A percentile compares a stretch with the other conserved stretches of the same genome.
Evolutionary conservation across 2,888 invertebrate genomes (phyloP).

Genomic region (Apotomis betuletana): DNA sequence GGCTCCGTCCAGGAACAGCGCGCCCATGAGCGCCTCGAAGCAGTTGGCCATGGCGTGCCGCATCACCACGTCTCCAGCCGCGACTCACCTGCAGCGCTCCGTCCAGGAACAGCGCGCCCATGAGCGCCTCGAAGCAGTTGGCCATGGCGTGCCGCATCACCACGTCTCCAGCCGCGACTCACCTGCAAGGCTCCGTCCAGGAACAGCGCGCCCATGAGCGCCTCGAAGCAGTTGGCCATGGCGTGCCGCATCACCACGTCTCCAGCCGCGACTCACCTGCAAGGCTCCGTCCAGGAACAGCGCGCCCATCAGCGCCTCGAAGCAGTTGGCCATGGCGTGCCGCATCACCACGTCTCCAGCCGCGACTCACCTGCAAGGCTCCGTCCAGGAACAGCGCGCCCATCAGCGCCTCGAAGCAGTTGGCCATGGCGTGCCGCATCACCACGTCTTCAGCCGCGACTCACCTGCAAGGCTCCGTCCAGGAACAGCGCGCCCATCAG

Average conservation of each 20-base stretch:
- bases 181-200: constrained; percentile 95
- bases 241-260: constrained; percentile 98
- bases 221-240: constrained; percentile 99
- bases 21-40: constrained; percentile 99
- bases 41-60: constrained; percentile 99
- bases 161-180: constrained; percentile 83
- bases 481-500: too few relatives aligned
- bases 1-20: constrained; percentile 96
- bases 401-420: too few relatives aligned
- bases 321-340: too few relatives aligned
- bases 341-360: too few relatives aligned
- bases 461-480: too few relatives aligned
- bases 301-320: too few relatives aligned
- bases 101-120: constrained; percentile 98
- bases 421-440: too few relatives aligned
- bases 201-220: constrained; percentile 98
- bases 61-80: constrained; percentile 89
- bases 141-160: constrained; percentile 99
- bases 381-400: too few relatives aligned
- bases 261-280: too few relatives aligned
- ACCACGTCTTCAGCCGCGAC: too few relatives aligned
- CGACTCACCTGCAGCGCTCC: constrained; percentile 89
- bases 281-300: too few relatives aligned
- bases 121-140: constrained; percentile 99
- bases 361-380: too few relatives aligned